Conservation (phyloP, 2,797 vertebrate genomes). For the Aplochiton taeniatus region DNA sequence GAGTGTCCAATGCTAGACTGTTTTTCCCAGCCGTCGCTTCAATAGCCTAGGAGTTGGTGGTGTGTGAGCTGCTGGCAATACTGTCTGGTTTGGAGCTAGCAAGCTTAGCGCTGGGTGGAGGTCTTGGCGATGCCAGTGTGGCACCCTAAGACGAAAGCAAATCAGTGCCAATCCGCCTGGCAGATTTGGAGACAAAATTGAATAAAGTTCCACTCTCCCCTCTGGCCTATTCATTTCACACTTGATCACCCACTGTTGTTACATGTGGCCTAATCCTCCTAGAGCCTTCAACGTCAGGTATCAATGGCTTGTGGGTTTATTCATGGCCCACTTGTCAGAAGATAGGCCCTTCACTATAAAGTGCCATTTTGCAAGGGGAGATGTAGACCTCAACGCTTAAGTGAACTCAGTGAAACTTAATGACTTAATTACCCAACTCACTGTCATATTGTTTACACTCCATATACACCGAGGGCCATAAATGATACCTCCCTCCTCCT, state of each 20-base stretch:
- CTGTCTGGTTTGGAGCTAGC: constrained; percentile 17
- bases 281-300: constrained; percentile 33
- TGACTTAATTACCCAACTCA: constrained; percentile 1
- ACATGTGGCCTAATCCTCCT: constrained; percentile 39
- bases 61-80: constrained; percentile 1
- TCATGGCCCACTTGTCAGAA: not conserved
- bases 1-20: too few relatives aligned
- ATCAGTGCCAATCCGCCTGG: constrained; percentile 46
- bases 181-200: constrained; percentile 39
- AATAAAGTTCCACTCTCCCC: constrained; percentile 31
- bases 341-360: constrained; percentile 4
- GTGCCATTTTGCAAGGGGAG: not conserved
- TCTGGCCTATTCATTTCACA: constrained; percentile 52
- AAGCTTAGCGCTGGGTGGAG: constrained; percentile 23
- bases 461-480: not conserved
- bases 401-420: constrained; percentile 1
- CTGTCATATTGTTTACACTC: constrained; percentile 6
- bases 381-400: not conserved
- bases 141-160: constrained; percentile 57
- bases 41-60: too few relatives aligned
- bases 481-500: not conserved
- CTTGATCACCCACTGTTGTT: constrained; percentile 33
- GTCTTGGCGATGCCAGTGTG: constrained; percentile 13
- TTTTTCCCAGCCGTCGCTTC: too few relatives aligned
- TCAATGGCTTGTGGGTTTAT: constrained; percentile 28